A percentile compares a stretch with the other conserved stretches of the same genome.
Conservation (phyloP, 2,888 invertebrate species). For the Malacosoma neustria region DNA sequence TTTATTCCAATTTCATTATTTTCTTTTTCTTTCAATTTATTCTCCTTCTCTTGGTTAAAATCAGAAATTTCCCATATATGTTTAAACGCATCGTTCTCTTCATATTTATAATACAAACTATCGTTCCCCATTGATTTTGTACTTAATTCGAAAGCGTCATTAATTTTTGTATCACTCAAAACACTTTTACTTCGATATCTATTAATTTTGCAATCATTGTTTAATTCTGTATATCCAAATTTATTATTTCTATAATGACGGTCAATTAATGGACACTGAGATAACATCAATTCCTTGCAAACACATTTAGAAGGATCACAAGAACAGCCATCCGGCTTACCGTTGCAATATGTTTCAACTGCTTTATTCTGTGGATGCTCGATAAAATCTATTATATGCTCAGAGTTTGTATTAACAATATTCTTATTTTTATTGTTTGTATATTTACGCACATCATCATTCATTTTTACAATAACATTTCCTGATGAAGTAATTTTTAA, state of each 20-base stretch:
- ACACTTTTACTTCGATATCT: too few relatives aligned
- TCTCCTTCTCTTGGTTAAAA: too few relatives aligned
- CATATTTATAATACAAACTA: too few relatives aligned
- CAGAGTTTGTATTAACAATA: constrained; percentile 5
- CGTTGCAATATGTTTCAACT: constrained; percentile 29
- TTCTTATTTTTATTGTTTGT: constrained; percentile 5
- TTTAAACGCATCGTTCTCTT: too few relatives aligned
- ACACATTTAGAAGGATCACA: constrained; percentile 30
- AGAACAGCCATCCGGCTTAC: constrained; percentile 12
- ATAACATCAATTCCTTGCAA: constrained; percentile 17
- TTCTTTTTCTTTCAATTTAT: neutral
- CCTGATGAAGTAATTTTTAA: constrained; percentile 43
- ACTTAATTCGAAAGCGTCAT: too few relatives aligned
- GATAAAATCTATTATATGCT: constrained; percentile 14
- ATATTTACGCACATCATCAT: constrained; percentile 21
- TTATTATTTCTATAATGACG: neutral
- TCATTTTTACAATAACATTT: constrained; percentile 33
- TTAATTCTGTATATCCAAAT: constrained; percentile 1
- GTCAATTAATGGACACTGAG: neutral
- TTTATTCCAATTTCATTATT: neutral
- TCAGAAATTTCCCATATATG: too few relatives aligned
- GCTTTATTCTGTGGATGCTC: constrained; percentile 22
- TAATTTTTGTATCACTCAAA: too few relatives aligned
- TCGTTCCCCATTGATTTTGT: too few relatives aligned
- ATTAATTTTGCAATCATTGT: too few relatives aligned